Conservation (phyloP, 2,113 vertebrate genomes). For the Cervus canadensis region DNA sequence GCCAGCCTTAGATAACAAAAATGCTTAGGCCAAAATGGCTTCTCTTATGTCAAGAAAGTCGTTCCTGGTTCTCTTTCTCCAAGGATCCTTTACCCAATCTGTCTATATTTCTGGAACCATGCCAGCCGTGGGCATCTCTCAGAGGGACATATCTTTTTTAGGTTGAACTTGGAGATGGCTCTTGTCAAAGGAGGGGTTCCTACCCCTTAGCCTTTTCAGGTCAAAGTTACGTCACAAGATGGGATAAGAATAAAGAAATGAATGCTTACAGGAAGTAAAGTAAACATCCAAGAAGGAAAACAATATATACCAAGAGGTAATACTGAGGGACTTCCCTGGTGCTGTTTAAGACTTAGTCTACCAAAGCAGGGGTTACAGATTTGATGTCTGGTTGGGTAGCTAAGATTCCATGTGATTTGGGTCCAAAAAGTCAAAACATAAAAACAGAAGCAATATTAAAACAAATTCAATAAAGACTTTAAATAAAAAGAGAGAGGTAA, state of each 20-base stretch:
- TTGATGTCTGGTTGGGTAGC: neutral
- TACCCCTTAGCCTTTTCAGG: neutral
- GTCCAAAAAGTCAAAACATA: neutral
- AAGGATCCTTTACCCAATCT: neutral
- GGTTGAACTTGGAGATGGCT: neutral
- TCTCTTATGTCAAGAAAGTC: neutral
- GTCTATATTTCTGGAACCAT: neutral
- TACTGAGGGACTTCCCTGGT: neutral
- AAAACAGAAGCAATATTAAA: neutral
- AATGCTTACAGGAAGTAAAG: neutral
- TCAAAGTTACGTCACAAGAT: neutral
- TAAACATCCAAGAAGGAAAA: neutral
- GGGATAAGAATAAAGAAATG: neutral
- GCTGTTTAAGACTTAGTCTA: neutral
- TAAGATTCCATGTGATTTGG: neutral
- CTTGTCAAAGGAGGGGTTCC: neutral
- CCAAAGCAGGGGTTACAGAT: neutral
- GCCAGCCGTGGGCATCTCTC: neutral
- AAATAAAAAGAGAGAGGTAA: neutral
- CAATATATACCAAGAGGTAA: neutral
- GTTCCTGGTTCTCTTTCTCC: neutral
- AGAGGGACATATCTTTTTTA: neutral
- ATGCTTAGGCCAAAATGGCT: neutral
- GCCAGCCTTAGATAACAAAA: neutral
- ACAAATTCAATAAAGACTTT: neutral